Base-by-base conservation (phyloP, 2,797 vertebrate genomes). In the Bufotes viridis region DNA sequence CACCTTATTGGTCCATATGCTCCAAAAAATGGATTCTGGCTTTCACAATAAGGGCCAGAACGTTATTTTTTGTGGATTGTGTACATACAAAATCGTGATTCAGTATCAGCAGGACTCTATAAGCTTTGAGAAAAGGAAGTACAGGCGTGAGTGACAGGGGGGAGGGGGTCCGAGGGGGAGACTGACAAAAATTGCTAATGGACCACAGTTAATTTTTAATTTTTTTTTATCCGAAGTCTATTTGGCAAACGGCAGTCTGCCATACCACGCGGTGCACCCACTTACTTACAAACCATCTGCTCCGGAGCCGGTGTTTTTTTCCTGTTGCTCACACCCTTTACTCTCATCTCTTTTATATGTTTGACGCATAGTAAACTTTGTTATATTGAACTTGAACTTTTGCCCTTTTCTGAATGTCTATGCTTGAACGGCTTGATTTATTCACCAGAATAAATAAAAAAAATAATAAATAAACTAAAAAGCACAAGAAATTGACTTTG, bases 341-440 rank as follows among this genome's bases (percentile, higher is more conserved):
- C 10, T 75, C 13, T 51, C 20, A 14, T 76, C 51, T n/a, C 49
- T 70, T 70, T 70, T 34, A 51, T 78, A 22, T 55, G 72, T 12
- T n/a, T 75, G 42, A 51, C 20, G 51, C 42, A 53, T 78, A 24
- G 51, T 53, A 78, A 78, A 55, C 75, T 55, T 55, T 78, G 49
- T 78, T 55, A 55, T 78, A 55, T 53, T 78, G 51, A 55, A 53
- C 75, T 78, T 78, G 75, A 78, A 78, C 75, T 24, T 78, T 55
- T 55, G 13, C 75, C 51, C 51, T 78, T 78, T 75, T 78, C 12
- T 5, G 22, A n/a, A 14, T 14, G 49, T 53, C 49, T 74, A 20
- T 51, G 20, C 10, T 22, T 24, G 24, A 75, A 53, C 49, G 1
- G 15, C 51, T 75, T 78, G 75, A 78, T 78, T 78, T 78, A 24